Conservation (phyloP, 2,113 vertebrate genomes). For the Geococcyx californianus region DNA sequence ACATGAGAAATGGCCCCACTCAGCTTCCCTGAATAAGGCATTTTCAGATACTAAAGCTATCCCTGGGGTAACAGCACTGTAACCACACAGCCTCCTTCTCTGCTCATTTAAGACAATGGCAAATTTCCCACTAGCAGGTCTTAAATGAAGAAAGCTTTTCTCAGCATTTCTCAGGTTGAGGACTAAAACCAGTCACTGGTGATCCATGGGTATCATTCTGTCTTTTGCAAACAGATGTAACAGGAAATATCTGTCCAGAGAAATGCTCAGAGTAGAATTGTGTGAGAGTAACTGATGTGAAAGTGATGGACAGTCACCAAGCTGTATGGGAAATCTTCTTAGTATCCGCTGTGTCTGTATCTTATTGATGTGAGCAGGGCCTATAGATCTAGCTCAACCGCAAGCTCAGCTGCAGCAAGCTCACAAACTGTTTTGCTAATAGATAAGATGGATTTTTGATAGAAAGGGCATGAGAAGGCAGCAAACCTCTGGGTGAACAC, state of each 20-base stretch:
- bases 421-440: background rate
- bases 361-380: fast-evolving
- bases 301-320: background rate
- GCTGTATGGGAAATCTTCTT: background rate
- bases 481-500: background rate
- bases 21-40: background rate
- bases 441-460: background rate
- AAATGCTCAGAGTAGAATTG: background rate
- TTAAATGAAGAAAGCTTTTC: background rate
- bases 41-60: background rate
- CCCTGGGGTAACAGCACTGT: background rate
- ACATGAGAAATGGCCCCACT: background rate
- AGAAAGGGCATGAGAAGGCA: background rate
- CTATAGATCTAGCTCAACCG: background rate
- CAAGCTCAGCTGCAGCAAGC: background rate
- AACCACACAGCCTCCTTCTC: background rate
- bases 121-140: background rate
- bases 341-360: background rate
- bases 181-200: background rate
- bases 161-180: background rate
- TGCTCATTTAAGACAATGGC: background rate
- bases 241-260: background rate
- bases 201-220: background rate
- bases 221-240: background rate
- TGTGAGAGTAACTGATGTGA: background rate